Evolutionary conservation across 2,888 invertebrate species (phyloP), one percentile per base, ranked within the genome.

Genomic region (Phorcus lineatus): DNA sequence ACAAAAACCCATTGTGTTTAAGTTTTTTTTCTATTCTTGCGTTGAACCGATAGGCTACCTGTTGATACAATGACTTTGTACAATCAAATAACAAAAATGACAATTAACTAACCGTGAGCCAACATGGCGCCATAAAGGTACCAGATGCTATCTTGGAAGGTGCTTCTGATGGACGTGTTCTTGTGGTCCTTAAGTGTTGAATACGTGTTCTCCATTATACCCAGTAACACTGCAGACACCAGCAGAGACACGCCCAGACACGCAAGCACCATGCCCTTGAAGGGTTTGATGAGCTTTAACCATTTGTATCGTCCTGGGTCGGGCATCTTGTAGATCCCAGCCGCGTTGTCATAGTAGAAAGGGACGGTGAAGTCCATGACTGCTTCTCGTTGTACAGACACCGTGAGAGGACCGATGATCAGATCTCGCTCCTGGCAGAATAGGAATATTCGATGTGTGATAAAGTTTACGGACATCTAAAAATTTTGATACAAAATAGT

Each of bases 211-310:
- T 74, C 47, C 40, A 74, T 74, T 0, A 74, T 7, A 24, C 47
- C 19, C 19, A 74, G 52, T 17, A 74, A 24, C 13, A 52, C 52
- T 52, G 74, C 52, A 74, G 24, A 24, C 19, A 24, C 52, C 47
- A 74, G 52, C 74, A 74, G 28, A 22, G 74, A 19, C n/a, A 53
- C 52, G 0, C 47, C 74, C 17, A 74, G 24, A 52, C 74, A 74
- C 24, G 28, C 47, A 19, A 74, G 74, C 19, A 74, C 74, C 24
- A 24, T 52, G 9, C 74, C 40, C 52, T 74, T 74, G 52, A 74
- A 74, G n/a, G 74, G 74, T 74, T 24, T 53, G 52, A 74, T 74
- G 52, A 74, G 52, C 17, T 40, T 74, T 53, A 74, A 24, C 74
- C 74, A 74, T 17, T 74, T 74, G n/a, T 47, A 52, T 0, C 52